These are phyloP conservation scores for Lucilia sericata DNA, from an alignment of 1,140 invertebrate species.

Conservation along the genomic window DNA sequence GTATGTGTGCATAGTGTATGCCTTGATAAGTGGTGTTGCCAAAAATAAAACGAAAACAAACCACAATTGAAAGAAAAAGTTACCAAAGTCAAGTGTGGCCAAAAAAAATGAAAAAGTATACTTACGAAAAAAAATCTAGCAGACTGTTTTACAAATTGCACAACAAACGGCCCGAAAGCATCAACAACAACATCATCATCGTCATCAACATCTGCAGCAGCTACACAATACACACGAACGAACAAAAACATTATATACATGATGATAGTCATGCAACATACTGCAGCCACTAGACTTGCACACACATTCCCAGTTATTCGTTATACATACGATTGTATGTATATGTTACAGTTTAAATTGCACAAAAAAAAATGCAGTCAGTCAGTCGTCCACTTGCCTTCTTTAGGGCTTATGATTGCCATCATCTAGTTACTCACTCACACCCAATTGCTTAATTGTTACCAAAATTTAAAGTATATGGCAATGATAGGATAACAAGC, in stretches of 20 bases:
- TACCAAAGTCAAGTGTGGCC: constrained; percentile 36
- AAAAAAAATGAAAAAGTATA: neutral
- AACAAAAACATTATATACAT: neutral
- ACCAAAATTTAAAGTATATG: constrained; percentile 4
- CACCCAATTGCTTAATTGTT: neutral
- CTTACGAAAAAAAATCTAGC: neutral
- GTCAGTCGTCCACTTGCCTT: too few relatives aligned
- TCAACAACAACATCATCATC: too few relatives aligned
- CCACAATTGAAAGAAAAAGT: constrained; percentile 23
- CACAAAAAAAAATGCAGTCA: too few relatives aligned
- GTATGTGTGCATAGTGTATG: neutral
- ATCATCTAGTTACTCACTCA: neutral
- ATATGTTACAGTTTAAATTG: neutral
- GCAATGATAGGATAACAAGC: constrained; percentile 35
- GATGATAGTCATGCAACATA: constrained; percentile 8
- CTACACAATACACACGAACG: neutral
- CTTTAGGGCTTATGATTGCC: too few relatives aligned
- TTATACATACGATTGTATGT: too few relatives aligned
- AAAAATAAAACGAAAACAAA: constrained; percentile 1
- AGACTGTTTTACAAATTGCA: constrained; percentile 28
- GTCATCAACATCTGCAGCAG: neutral
- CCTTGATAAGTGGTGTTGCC: neutral
- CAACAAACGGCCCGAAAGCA: constrained; percentile 26
- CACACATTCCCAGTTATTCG: too few relatives aligned
- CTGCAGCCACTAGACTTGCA: neutral